phyloP scores from a whole-genome alignment of 1,140 invertebrate species.

The Microplitis demolitor region DNA sequence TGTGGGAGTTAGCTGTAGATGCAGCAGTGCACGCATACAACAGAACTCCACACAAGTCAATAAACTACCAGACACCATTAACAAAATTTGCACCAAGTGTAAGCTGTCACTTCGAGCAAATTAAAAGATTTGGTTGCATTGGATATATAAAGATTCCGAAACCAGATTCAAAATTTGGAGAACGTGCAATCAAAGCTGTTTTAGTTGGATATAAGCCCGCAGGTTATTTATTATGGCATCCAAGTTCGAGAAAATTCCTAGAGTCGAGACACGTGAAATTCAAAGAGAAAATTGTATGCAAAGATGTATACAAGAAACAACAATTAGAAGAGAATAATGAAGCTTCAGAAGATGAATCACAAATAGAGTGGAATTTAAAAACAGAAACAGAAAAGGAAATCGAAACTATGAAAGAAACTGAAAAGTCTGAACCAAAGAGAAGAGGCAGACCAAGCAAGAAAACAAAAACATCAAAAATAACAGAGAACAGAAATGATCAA shows the following conservation, averaged over 20 bases:
- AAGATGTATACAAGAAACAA: neutral
- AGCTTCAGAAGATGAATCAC: neutral
- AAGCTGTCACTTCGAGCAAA: conserved; percentile 1
- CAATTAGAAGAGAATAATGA: conserved; percentile 11
- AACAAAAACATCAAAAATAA: no score
- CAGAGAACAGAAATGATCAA: no score
- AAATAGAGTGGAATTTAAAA: no score
- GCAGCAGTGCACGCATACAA: conserved; percentile 30
- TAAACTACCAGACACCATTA: conserved; percentile 10
- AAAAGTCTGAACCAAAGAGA: no score
- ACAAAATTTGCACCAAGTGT: conserved; percentile 2
- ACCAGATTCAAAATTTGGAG: neutral
- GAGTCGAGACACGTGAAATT: conserved; percentile 13
- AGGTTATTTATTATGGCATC: neutral
- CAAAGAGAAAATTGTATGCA: conserved; percentile 9
- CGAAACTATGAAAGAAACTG: no score
- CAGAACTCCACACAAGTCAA: conserved; percentile 30
- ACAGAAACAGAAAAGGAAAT: no score
- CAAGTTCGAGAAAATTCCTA: conserved; percentile 3
- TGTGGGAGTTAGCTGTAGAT: conserved; percentile 47
- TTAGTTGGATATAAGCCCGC: conserved; percentile 6
- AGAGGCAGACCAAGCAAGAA: no score
- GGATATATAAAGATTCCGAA: conserved; percentile 14
- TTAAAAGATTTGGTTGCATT: conserved; percentile 17
- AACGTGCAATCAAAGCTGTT: neutral